phyloP scores from a whole-genome alignment of 1,140 invertebrate species.

The Drosophila sproati region DNA sequence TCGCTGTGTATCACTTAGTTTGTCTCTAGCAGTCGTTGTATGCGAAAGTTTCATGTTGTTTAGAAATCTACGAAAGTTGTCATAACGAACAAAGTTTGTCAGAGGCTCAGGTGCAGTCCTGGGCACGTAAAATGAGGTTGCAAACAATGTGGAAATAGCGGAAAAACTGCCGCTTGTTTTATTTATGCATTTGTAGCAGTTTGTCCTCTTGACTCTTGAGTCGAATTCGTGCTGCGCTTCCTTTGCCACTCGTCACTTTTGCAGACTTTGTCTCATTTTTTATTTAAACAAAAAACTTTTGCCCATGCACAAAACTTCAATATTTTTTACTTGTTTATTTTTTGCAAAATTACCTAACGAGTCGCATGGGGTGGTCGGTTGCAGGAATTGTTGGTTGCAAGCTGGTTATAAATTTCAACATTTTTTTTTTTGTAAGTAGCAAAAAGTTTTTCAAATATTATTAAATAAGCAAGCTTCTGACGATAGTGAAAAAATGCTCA shows the following conservation, averaged over 20 bases:
- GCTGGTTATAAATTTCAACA: constrained; percentile 38
- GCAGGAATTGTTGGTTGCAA: constrained; percentile 16
- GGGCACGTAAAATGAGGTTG: constrained; percentile 67
- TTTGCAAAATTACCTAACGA: constrained; percentile 48
- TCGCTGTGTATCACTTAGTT: neutral
- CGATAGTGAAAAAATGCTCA: constrained; percentile 10
- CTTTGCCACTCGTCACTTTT: constrained; percentile 62
- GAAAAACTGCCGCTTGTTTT: constrained; percentile 66
- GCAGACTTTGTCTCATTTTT: constrained; percentile 67
- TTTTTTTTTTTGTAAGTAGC: constrained; percentile 31
- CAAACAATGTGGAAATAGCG: constrained; percentile 64
- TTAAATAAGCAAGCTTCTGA: constrained; percentile 47
- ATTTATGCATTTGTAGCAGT: constrained; percentile 55
- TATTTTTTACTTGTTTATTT: constrained; percentile 1
- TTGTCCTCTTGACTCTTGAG: constrained; percentile 50
- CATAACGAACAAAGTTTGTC: constrained; percentile 60
- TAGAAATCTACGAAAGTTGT: constrained; percentile 54
- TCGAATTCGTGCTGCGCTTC: constrained; percentile 43
- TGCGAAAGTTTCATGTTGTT: constrained; percentile 41
- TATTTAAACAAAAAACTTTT: constrained; percentile 61
- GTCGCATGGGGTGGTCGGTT: constrained; percentile 18
- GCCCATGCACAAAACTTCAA: constrained; percentile 44
- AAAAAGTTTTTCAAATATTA: constrained; percentile 54
- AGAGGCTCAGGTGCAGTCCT: constrained; percentile 52
- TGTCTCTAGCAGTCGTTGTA: constrained; percentile 3